These are phyloP conservation scores for Polymixis lichenea DNA, from an alignment of 2,888 invertebrate genomes.

Conservation along the genomic window DNA sequence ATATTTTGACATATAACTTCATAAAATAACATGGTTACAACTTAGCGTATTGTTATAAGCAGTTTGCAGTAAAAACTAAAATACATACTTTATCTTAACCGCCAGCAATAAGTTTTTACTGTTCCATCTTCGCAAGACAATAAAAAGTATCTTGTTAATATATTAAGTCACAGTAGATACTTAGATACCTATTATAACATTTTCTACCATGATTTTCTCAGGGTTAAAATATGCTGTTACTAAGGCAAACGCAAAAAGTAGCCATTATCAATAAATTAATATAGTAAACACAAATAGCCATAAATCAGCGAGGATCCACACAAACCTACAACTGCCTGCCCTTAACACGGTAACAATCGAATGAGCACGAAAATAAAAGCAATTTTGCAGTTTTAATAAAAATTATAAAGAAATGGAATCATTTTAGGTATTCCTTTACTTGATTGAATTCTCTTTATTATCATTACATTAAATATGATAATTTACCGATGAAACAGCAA, in stretches of 20 bases:
- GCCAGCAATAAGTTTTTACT: constrained; percentile 47
- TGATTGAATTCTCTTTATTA: too few species aligned
- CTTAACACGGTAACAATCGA: too few species aligned
- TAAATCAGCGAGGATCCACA: neutral
- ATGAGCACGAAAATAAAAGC: too few species aligned
- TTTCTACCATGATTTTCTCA: too few species aligned
- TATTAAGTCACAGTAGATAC: neutral
- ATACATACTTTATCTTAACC: constrained; percentile 40
- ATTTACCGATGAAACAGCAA: too few species aligned
- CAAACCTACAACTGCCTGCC: neutral
- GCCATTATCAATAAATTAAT: neutral
- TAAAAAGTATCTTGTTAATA: constrained; percentile 36
- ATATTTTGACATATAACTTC: too few species aligned
- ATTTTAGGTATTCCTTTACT: too few species aligned
- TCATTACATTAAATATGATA: too few species aligned
- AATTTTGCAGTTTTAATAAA: too few species aligned
- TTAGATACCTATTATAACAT: too few species aligned
- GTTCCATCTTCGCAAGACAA: constrained; percentile 29
- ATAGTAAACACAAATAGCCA: neutral
- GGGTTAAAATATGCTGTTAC: too few species aligned
- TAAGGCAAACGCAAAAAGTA: neutral
- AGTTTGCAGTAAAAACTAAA: constrained; percentile 37
- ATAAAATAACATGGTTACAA: constrained; percentile 12
- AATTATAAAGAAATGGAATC: too few species aligned
- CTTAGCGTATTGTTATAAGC: neutral